These are phyloP conservation scores for Lepidurus apus DNA, from an alignment of 1,140 invertebrate genomes.

Conservation along the genomic window DNA sequence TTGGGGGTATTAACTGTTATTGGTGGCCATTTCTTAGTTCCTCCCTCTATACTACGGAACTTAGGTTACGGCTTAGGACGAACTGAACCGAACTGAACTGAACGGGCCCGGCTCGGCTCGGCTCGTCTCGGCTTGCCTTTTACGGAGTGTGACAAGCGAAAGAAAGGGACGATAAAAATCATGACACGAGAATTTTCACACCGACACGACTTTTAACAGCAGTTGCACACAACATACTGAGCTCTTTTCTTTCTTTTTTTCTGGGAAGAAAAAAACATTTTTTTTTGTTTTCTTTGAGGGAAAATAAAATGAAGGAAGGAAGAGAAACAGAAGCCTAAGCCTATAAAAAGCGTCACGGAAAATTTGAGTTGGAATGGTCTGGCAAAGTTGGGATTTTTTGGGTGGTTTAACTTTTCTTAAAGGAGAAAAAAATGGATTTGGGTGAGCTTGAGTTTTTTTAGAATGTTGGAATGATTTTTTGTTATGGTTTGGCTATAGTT, in stretches of 20 bases:
- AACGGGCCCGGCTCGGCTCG: too few relatives aligned
- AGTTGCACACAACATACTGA: neutral
- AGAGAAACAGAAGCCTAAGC: neutral
- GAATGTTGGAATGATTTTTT: too few relatives aligned
- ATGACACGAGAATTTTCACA: constrained; percentile 22
- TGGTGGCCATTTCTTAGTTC: too few relatives aligned
- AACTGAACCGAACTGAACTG: too few relatives aligned
- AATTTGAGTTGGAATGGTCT: constrained; percentile 11
- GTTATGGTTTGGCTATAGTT: too few relatives aligned
- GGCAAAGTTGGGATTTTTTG: neutral
- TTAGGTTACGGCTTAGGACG: neutral
- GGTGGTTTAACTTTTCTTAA: neutral
- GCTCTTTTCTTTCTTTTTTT: neutral
- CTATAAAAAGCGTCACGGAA: neutral
- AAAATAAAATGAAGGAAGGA: neutral
- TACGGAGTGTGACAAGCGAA: constrained; percentile 13
- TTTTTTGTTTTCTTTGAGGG: neutral
- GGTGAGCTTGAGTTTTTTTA: too few relatives aligned
- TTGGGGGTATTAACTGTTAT: too few relatives aligned
- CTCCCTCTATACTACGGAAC: too few relatives aligned
- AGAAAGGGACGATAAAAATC: constrained; percentile 15
- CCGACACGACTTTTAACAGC: constrained; percentile 8
- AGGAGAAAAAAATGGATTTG: too few relatives aligned
- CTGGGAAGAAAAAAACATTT: neutral
- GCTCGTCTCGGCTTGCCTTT: neutral